Conservation (phyloP, 2,888 invertebrate species). For the Limnephilus auricula region DNA sequence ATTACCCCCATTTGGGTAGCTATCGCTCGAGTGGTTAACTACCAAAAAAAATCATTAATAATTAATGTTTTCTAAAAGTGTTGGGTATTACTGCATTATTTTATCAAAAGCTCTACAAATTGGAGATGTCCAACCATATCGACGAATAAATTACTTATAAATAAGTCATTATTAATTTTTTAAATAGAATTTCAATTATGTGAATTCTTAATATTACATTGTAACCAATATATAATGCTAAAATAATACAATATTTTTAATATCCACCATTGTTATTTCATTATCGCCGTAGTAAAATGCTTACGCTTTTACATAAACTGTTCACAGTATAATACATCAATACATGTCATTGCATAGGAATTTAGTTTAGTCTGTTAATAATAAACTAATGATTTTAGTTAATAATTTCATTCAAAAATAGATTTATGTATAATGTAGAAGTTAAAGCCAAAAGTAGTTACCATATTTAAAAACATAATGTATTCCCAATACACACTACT, state of each 20-base stretch:
- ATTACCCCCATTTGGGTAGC: too few species aligned
- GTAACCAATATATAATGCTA: neutral
- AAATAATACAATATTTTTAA: neutral
- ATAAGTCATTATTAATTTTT: neutral
- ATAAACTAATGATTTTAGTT: neutral
- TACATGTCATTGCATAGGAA: neutral
- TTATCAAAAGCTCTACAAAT: neutral
- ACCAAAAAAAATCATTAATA: too few species aligned
- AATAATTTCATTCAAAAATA: neutral
- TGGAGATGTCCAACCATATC: neutral
- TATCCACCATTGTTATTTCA: slow-evolving; percentile 7
- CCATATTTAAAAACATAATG: neutral
- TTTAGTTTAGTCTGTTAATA: neutral
- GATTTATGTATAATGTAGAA: neutral
- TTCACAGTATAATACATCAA: neutral
- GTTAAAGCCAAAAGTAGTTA: neutral
- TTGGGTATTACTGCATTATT: neutral
- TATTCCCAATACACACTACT: neutral
- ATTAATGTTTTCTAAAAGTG: too few species aligned
- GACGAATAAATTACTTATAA: too few species aligned
- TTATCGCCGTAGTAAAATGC: slow-evolving; percentile 7
- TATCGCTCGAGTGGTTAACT: too few species aligned
- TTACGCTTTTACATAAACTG: neutral
- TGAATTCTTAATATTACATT: neutral
- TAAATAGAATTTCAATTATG: neutral